Evolutionary conservation across 2,113 vertebrate species (phyloP).

Genomic region (Recurvirostra avosetta): DNA sequence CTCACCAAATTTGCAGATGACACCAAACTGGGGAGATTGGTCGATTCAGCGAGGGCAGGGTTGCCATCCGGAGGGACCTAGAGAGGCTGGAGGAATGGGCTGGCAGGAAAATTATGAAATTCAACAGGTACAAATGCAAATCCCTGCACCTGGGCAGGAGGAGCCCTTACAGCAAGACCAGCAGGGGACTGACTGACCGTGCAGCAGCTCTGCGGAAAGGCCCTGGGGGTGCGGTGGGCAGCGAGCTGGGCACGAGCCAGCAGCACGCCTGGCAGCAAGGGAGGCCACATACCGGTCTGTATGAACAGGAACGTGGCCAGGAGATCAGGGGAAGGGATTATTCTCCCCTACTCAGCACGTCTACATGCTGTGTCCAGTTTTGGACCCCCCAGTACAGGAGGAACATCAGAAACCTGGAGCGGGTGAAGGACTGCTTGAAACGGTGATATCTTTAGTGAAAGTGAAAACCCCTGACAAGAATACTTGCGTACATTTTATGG

Average conservation of each 20-base stretch:
- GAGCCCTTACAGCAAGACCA: background rate
- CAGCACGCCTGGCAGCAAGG: background rate
- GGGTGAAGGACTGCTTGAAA: background rate
- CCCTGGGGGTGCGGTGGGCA: background rate
- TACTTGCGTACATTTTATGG: background rate
- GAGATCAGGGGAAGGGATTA: background rate
- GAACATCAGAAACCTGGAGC: background rate
- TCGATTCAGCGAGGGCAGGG: fast-evolving
- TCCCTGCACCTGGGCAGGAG: background rate
- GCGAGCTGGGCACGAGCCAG: fast-evolving
- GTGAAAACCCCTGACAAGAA: background rate
- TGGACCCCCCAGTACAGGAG: background rate
- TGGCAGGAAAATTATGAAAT: background rate
- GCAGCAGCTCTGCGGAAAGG: background rate
- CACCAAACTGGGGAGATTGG: fast-evolving
- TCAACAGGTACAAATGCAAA: background rate
- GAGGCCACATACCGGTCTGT: background rate
- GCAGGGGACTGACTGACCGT: background rate
- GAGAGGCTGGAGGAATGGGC: background rate
- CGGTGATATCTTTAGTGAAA: background rate
- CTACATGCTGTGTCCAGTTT: background rate
- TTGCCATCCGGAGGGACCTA: background rate
- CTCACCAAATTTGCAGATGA: fast-evolving
- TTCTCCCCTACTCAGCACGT: background rate
- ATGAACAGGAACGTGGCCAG: fast-evolving